Evolutionary conservation across 1,140 invertebrate species (phyloP).

Genomic region (Drosophila oshimai): DNA sequence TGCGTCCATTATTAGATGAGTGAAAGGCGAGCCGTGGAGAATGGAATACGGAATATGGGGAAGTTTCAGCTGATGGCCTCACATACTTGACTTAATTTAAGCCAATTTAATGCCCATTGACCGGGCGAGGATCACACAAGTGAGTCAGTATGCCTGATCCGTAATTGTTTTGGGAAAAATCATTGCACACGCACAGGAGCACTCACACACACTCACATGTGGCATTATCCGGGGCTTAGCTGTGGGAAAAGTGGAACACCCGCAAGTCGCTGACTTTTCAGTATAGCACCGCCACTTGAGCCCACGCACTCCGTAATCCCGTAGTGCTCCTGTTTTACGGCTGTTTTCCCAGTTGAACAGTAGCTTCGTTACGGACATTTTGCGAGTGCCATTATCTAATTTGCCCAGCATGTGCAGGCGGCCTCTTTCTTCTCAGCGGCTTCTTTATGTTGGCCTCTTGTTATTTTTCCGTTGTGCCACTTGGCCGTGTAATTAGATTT

Average conservation of each 20-base stretch:
- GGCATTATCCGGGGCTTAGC: conserved; percentile 54
- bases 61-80: conserved; percentile 19
- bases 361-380: conserved; percentile 54
- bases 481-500: conserved; percentile 67
- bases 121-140: conserved; percentile 53
- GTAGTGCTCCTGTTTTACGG: conserved; percentile 21
- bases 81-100: conserved; percentile 81
- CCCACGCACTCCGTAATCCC: conserved; percentile 54
- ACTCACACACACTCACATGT: conserved; percentile 49
- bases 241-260: conserved; percentile 68
- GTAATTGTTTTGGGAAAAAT: conserved; percentile 49
- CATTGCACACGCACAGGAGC: conserved; percentile 14
- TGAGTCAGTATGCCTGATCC: conserved; percentile 30
- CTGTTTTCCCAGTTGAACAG: conserved; percentile 43
- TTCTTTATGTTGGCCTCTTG: conserved; percentile 13
- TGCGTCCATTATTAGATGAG: conserved; percentile 56
- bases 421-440: conserved; percentile 6
- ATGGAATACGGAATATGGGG: conserved; percentile 6
- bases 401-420: conserved; percentile 52
- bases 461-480: conserved; percentile 36
- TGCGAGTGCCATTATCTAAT: conserved; percentile 75
- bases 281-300: conserved; percentile 66
- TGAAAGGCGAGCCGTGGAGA: conserved; percentile 1
- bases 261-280: conserved; percentile 59
- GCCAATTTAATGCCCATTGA: conserved; percentile 73